Conservation (phyloP, 2,888 invertebrate genomes). For the Baronia brevicornis region DNA sequence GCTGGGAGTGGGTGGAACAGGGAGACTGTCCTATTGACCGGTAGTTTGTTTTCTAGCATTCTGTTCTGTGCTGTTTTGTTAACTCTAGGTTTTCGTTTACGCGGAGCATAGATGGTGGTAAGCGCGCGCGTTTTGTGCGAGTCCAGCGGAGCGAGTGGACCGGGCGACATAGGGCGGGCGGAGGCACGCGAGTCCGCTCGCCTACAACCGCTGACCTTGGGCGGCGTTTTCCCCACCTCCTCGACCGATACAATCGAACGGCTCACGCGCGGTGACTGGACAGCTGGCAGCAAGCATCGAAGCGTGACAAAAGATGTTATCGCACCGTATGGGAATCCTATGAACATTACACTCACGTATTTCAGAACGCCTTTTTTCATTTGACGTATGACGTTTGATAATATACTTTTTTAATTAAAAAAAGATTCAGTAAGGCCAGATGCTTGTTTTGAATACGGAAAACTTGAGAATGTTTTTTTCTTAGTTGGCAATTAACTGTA, state of each 20-base stretch:
- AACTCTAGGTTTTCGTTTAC: slow-evolving; percentile 51
- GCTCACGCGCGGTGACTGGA: slow-evolving; percentile 27
- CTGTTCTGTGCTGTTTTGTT: slow-evolving; percentile 56
- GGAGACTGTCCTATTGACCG: slow-evolving; percentile 50
- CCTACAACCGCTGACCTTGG: slow-evolving; percentile 55
- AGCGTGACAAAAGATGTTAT: slow-evolving; percentile 16
- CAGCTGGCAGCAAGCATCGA: slow-evolving; percentile 18
- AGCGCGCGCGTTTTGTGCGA: slow-evolving; percentile 60
- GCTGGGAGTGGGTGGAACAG: slow-evolving; percentile 68
- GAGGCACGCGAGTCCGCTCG: slow-evolving; percentile 46
- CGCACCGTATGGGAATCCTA: slow-evolving; percentile 8
- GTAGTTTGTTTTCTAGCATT: slow-evolving; percentile 59
- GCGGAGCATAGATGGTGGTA: slow-evolving; percentile 65
- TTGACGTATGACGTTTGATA: too few species aligned
- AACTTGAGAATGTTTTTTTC: too few species aligned
- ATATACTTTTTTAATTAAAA: too few species aligned
- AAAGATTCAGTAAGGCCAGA: too few species aligned
- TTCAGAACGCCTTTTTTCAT: too few species aligned
- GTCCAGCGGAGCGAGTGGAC: slow-evolving; percentile 57
- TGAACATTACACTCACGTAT: too few species aligned
- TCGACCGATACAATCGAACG: slow-evolving; percentile 30
- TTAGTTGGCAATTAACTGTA: too few species aligned
- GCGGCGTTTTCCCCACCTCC: slow-evolving; percentile 31
- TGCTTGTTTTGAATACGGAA: too few species aligned
- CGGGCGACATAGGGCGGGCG: slow-evolving; percentile 60